Evolutionary conservation across 2,797 vertebrate species (phyloP).

Genomic region (Pelobates cultripes): DNA sequence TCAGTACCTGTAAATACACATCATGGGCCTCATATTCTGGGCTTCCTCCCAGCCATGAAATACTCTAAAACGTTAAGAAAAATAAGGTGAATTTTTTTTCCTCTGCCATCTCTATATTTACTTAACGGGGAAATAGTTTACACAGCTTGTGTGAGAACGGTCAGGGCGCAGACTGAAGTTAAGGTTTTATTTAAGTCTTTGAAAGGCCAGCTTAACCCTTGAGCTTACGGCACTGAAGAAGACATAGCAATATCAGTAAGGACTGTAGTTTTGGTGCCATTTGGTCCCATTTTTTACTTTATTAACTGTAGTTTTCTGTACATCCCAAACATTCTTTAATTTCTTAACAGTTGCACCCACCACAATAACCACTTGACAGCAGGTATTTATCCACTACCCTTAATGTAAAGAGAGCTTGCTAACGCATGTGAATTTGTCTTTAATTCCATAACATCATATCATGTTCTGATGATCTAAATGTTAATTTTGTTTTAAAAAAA

Average conservation of each 20-base stretch:
- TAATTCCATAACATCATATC: too few relatives aligned
- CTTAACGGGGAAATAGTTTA: constrained; percentile 40
- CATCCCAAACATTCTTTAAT: not conserved
- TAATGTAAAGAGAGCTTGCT: not conserved
- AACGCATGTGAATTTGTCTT: too few relatives aligned
- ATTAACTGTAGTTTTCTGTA: not conserved
- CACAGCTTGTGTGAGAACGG: constrained; percentile 41
- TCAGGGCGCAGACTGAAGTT: constrained; percentile 3
- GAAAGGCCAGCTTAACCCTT: not conserved
- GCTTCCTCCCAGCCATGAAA: constrained; percentile 35
- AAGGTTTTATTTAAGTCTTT: constrained; percentile 12
- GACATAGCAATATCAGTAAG: too few relatives aligned
- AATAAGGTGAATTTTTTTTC: constrained; percentile 27
- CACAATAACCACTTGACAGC: not conserved
- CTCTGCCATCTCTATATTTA: constrained; percentile 34
- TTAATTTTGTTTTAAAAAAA: too few relatives aligned
- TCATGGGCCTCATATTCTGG: constrained; percentile 21
- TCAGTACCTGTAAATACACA: constrained; percentile 15
- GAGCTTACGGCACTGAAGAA: too few relatives aligned
- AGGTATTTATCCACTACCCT: not conserved
- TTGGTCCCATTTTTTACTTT: too few relatives aligned
- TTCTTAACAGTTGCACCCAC: not conserved
- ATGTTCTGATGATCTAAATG: too few relatives aligned
- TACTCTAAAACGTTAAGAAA: constrained; percentile 36
- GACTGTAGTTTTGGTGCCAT: too few relatives aligned